These are phyloP conservation scores for Pammene fasciana DNA, from an alignment of 2,888 invertebrate species.

Conservation along the genomic window DNA sequence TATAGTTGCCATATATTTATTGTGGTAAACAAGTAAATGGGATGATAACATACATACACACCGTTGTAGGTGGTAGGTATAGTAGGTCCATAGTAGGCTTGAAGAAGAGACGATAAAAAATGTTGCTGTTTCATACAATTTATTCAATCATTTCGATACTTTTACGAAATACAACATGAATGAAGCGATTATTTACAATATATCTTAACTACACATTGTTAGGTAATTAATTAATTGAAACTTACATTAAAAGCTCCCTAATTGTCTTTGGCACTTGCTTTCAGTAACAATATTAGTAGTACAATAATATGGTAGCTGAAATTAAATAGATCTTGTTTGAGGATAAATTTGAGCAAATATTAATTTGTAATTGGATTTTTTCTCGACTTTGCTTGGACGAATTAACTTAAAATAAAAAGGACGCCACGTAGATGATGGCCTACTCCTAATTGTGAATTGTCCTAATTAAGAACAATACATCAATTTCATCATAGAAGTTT, in stretches of 20 bases:
- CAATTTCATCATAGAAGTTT: background rate
- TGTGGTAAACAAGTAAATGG: too few species aligned
- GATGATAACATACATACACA: too few species aligned
- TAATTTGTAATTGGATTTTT: background rate
- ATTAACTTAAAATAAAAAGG: background rate
- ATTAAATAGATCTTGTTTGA: slow-evolving; percentile 5
- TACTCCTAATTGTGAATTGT: background rate
- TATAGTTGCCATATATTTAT: too few species aligned
- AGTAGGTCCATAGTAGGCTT: background rate
- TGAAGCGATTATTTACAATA: slow-evolving; percentile 67
- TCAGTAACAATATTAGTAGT: slow-evolving; percentile 51
- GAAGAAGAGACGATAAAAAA: slow-evolving; percentile 47
- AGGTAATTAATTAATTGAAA: slow-evolving; percentile 54
- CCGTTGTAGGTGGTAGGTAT: too few species aligned
- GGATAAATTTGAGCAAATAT: slow-evolving; percentile 23
- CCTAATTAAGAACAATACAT: too few species aligned
- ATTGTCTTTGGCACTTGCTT: slow-evolving; percentile 79
- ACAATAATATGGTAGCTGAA: slow-evolving; percentile 35
- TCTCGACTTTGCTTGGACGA: background rate
- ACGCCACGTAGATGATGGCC: background rate
- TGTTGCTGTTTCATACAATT: slow-evolving; percentile 59
- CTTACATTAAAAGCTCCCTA: slow-evolving; percentile 76
- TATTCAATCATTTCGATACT: slow-evolving; percentile 66
- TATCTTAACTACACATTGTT: slow-evolving; percentile 46
- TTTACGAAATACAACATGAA: slow-evolving; percentile 70